Base-by-base conservation (phyloP, 2,797 vertebrate species). In the Aldrovandia affinis region DNA sequence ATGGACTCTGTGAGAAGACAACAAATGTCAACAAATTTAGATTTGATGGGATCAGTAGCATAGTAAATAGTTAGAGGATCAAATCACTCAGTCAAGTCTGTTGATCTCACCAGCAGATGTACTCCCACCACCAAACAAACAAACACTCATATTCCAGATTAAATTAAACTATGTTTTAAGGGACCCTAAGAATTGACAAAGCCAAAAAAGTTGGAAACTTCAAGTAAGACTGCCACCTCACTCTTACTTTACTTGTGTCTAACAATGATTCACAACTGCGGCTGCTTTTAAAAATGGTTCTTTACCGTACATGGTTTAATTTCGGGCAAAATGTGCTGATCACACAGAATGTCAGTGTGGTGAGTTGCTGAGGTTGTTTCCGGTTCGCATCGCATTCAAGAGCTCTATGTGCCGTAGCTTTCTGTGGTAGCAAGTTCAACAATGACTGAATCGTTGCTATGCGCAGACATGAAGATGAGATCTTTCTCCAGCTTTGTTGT, bases 21-120 rank as follows among this genome's bases (percentile, higher is more conserved):
- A 89, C 68, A 73, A 73, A 36, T 89, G 93, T 94, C 94, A 95
- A 92, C 93, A 94, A 95, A 96, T 73, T 20, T 36, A 14, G 15
- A 93, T 92, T 95, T 95, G 93, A 94, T 94, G 93, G 92, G 94
- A 93, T 95, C 94, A 94, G 89, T 86, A 84, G 87, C 89, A 73
- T 14, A 22, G 68, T 36, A 90, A 93, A 93, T 92, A 94, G 94
- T 93, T 89, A 89, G 87, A 86, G 88, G 89, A 88, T 86, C 88
- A 89, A 25, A n/a, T 85, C 70, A 25, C 88, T 85, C 89, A 92
- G 86, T 85, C 84, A 80, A 52, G 89, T 87, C 94, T 89, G 92
- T 94, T 95, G 94, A 96, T 95, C 88, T 92, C 89, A 92, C 93
- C 88, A 93, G 87, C 94, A 95, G 93, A 95, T 95, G 93, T 95